These are phyloP conservation scores for Acipenser ruthenus DNA, from an alignment of 2,797 vertebrate genomes.

Conservation along the genomic window DNA sequence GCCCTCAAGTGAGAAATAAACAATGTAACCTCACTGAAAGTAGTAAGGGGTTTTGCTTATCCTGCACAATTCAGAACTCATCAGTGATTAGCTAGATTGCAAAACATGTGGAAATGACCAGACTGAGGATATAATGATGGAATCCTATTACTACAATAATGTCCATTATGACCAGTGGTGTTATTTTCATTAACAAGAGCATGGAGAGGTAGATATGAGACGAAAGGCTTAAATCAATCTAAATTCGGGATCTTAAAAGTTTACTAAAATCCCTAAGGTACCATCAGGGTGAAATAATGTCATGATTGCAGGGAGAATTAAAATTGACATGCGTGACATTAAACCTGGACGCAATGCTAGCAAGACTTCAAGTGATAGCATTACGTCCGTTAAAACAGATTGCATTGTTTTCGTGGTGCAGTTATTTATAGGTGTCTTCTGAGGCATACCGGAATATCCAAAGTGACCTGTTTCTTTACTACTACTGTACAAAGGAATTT, in stretches of 20 bases:
- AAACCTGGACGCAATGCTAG: too few relatives aligned
- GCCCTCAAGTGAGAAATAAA: conserved; percentile 33
- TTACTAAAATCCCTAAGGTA: conserved; percentile 33
- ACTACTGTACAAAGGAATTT: too few relatives aligned
- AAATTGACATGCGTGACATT: too few relatives aligned
- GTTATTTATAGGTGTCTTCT: too few relatives aligned
- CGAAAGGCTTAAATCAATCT: conserved; percentile 33
- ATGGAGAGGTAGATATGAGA: neutral
- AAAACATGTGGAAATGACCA: conserved; percentile 39
- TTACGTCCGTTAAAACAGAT: too few relatives aligned
- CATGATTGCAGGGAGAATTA: too few relatives aligned
- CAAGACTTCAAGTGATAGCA: too few relatives aligned
- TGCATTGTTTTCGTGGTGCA: too few relatives aligned
- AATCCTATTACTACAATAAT: conserved; percentile 35
- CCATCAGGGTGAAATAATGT: conserved; percentile 28
- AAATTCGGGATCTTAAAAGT: conserved; percentile 34
- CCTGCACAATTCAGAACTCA: conserved; percentile 32
- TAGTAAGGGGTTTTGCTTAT: conserved; percentile 36
- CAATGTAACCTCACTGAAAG: conserved; percentile 14
- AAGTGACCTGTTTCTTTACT: too few relatives aligned
- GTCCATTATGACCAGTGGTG: conserved; percentile 24
- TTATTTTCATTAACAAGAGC: conserved; percentile 27
- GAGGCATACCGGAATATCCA: too few relatives aligned
- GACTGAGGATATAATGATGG: conserved; percentile 31
- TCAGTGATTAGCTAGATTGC: conserved; percentile 30